Base-by-base conservation (phyloP, 30 jellyfish, hydroid and myxozoan species). In the Cassiopea xamachana region DNA sequence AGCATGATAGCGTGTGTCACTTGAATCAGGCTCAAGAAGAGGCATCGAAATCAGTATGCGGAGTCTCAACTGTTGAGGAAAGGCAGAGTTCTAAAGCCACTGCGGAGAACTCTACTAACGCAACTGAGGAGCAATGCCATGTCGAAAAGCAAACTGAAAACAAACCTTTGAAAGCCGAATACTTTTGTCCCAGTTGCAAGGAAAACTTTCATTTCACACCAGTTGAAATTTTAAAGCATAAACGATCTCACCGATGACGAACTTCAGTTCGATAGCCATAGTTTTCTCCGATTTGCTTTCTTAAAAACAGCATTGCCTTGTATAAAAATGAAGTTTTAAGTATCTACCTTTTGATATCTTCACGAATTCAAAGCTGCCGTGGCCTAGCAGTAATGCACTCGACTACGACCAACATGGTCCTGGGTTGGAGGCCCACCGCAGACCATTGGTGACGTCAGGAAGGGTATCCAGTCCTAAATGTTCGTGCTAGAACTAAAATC, bases 221-320 rank as follows among this genome's bases (percentile, higher is more conserved):
- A 19, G 90, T 84, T 43, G 99, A 96, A 84, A 87, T 87, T 14
- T 81, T 96, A 48, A 92, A 81, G 75, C 99, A 96, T 70, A 81
- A 83, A 72, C 77, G 86, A 72, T 60, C 96, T 2, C 98, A 96
- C 73, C 55, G 78, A 43, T 86, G 79, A 73, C 39, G 48, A 15
- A 19, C 4, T 15, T 43, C 3, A 19, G 46, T 67, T 15, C 76
- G 19, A 2, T 15, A 4, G 27, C 19, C 8, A 19, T 14, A 2
- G 4, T 55, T 27, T 71, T 19, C 51, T 39, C 55, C 2, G 17
- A 14, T 19, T 71, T 39, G 0, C 14, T 67, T 15, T 67, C 39
- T 16, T 8, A 0, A 16, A 14, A 4, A 55, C 7, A 6, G 12
- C 12, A 3, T 55, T 3, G 10, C 64, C 64, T 55, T 10, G 64